Evolutionary conservation across 2,888 invertebrate species (phyloP).

Genomic region (Carpatolechia fugitivella): DNA sequence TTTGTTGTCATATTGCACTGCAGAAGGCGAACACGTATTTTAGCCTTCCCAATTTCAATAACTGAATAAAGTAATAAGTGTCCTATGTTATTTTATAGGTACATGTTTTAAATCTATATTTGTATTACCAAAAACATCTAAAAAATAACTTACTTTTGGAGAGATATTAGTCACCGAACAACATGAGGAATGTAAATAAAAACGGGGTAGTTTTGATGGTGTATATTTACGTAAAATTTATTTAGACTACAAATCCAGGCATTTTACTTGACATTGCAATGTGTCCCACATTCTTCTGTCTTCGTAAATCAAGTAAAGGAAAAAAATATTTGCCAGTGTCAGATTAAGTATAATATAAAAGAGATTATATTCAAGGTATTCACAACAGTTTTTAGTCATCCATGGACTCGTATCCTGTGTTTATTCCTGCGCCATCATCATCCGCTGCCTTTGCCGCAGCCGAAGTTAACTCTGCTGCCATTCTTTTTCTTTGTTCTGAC

Average conservation of each 20-base stretch:
- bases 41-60: slow-evolving; percentile 9
- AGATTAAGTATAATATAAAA: background rate
- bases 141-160: slow-evolving; percentile 10
- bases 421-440: background rate
- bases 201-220: background rate
- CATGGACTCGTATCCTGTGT: background rate
- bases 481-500: slow-evolving; percentile 31
- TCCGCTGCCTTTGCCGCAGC: background rate
- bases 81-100: slow-evolving; percentile 2
- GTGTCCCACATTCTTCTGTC: slow-evolving; percentile 2
- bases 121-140: background rate
- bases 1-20: slow-evolving; percentile 16
- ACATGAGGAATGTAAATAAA: slow-evolving; percentile 6
- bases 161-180: background rate
- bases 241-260: slow-evolving; percentile 14
- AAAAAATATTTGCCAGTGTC: background rate
- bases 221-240: slow-evolving; percentile 8
- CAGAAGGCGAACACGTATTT: slow-evolving; percentile 13
- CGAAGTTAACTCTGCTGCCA: background rate
- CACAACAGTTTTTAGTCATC: background rate
- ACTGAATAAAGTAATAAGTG: slow-evolving; percentile 13
- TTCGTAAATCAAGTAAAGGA: background rate
- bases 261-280: slow-evolving; percentile 17
- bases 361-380: background rate
- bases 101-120: background rate